A percentile compares a stretch with the other conserved stretches of the same genome.
Conservation (phyloP, 2,113 vertebrate genomes). For the Oreochromis aureus region DNA sequence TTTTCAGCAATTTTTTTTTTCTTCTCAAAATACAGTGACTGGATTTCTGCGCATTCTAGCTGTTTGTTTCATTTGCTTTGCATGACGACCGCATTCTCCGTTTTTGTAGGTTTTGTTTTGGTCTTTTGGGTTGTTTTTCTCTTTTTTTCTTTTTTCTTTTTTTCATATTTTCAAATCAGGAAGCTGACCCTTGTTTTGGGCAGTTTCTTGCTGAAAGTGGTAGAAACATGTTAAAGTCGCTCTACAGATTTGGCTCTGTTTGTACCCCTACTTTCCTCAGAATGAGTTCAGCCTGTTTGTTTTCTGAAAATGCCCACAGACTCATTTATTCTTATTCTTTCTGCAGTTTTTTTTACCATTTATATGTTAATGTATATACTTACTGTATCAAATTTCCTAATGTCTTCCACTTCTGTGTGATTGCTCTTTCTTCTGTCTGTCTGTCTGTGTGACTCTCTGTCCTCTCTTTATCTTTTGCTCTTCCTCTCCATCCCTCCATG, state of each 20-base stretch:
- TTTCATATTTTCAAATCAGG: constrained; percentile 74
- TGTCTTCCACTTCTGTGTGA: constrained; percentile 57
- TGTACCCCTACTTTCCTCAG: not conserved
- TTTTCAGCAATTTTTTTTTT: constrained; percentile 79
- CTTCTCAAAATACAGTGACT: constrained; percentile 59
- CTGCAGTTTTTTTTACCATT: constrained; percentile 80
- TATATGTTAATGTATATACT: constrained; percentile 49
- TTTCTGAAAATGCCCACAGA: constrained; percentile 35
- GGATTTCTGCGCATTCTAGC: constrained; percentile 63
- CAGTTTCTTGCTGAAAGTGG: constrained; percentile 71
- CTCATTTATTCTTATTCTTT: constrained; percentile 75
- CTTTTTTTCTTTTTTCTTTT: constrained; percentile 55
- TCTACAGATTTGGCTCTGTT: constrained; percentile 49
- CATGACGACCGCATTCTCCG: constrained; percentile 44
- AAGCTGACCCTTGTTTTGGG: constrained; percentile 71
- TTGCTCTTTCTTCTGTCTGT: constrained; percentile 18
- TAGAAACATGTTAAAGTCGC: constrained; percentile 27
- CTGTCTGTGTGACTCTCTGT: constrained; percentile 28
- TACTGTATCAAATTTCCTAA: not conserved
- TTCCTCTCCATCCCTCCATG: constrained; percentile 3
- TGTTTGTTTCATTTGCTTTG: constrained; percentile 49
- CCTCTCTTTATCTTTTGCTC: constrained; percentile 7
- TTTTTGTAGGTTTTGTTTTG: constrained; percentile 42
- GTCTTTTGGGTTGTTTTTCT: constrained; percentile 57
- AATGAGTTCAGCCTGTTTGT: constrained; percentile 26